Conservation (phyloP, 1,140 invertebrate genomes). For the Coenobita brevimanus region DNA sequence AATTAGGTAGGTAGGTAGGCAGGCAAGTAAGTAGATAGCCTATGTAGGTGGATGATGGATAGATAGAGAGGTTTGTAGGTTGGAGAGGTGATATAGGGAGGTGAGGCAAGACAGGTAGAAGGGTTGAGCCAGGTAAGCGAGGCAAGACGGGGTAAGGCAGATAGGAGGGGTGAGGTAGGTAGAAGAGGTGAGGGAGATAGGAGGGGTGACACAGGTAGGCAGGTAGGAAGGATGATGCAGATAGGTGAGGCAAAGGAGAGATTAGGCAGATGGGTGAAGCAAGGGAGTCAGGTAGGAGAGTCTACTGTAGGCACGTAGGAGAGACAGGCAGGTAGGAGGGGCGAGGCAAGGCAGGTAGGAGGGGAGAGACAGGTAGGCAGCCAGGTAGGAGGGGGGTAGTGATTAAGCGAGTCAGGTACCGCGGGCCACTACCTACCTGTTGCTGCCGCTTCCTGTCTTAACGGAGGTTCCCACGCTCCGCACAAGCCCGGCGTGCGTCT, state of each 20-base stretch:
- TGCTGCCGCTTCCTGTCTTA: slow-evolving; percentile 50
- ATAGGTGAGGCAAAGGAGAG: too few species aligned
- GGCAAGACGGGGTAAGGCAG: too few species aligned
- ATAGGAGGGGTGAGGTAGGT: too few species aligned
- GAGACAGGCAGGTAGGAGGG: not conserved
- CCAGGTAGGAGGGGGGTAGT: not conserved
- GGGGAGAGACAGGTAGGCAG: slow-evolving; percentile 4
- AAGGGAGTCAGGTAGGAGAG: slow-evolving; percentile 4
- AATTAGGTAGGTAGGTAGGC: too few species aligned
- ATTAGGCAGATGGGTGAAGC: not conserved
- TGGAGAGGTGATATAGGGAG: too few species aligned
- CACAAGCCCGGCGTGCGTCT: slow-evolving; percentile 37
- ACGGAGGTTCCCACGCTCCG: slow-evolving; percentile 57
- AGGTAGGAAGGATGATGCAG: too few species aligned
- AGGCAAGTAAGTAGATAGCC: too few species aligned
- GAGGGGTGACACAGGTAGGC: too few species aligned
- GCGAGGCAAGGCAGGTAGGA: not conserved
- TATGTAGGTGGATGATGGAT: too few species aligned
- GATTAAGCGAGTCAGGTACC: slow-evolving; percentile 60
- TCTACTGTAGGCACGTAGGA: not conserved
- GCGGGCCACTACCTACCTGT: slow-evolving; percentile 50
- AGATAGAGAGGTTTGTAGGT: too few species aligned
- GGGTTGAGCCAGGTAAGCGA: too few species aligned
- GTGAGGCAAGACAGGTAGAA: too few species aligned
- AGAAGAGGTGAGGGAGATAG: slow-evolving; percentile 41